phyloP scores from a whole-genome alignment of 2,797 vertebrate genomes.

The Bucorvus abyssinicus region DNA sequence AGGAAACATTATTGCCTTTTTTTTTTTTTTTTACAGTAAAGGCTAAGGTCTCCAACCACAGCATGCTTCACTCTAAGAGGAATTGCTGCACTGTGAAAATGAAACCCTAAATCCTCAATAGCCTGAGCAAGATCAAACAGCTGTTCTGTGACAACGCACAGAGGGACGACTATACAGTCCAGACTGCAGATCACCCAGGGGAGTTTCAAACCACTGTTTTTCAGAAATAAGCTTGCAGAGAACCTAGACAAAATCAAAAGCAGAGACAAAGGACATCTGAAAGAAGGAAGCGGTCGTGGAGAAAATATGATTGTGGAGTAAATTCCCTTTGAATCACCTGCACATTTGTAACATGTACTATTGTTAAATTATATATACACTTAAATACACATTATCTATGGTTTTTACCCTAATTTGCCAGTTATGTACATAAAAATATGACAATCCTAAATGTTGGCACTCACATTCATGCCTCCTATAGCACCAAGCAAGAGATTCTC shows the following conservation, averaged over 20 bases:
- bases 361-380: neutral
- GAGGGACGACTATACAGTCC: neutral
- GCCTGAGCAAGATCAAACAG: neutral
- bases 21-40: neutral
- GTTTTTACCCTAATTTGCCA: neutral
- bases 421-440: neutral
- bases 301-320: neutral
- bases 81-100: neutral
- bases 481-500: neutral
- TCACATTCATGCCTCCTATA: neutral
- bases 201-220: neutral
- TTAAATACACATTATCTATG: neutral
- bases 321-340: neutral
- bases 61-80: rapidly evolving
- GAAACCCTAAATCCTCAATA: neutral
- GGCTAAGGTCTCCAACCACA: neutral
- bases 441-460: neutral
- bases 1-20: neutral
- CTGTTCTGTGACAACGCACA: neutral
- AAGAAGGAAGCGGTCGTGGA: neutral
- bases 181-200: neutral
- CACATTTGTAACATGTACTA: neutral
- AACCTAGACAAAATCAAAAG: neutral
- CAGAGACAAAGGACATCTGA: neutral
- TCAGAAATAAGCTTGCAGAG: neutral